Base-by-base conservation (phyloP, 2,888 invertebrate genomes). In the Loripinus fragilis region DNA sequence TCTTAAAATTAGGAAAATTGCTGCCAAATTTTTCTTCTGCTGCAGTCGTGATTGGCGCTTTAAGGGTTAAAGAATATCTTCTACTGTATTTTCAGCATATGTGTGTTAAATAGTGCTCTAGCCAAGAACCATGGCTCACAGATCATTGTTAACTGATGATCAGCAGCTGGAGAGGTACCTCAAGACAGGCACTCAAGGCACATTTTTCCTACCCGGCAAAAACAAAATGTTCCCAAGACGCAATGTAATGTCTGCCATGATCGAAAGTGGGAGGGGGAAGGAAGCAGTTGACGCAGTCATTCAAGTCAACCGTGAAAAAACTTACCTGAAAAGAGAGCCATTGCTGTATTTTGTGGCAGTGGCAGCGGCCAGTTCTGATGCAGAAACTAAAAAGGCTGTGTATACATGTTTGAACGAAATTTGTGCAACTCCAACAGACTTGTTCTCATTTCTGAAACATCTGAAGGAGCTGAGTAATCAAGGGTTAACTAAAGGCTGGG, bases 401-500 rank as follows among this genome's bases (percentile, higher is more conserved):
- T 96, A 95, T 85, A 94, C 94, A 80, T 94, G 94, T 23, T 94
- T 95, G 2, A 87, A 93, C 71, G 94, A 95, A 90, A 94, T 96
- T 48, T 96, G 95, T 89, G 94, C 94, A 81, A 94, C 94, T 68
- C 95, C 96, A 10, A 95, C 95, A 85, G 94, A 96, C 83, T 94
- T 96, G 90, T 95, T 96, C 94, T 93, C 95, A 8, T 96, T 96
- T 87, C 94, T 95, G 73, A 95, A 95, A 90, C 95, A 95, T 89
- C 94, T 95, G 60, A 94, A 95, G 87, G 90, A 94, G 74, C 72
- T 88, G 67, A 78, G 82, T 35, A 85, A 85, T 70, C n/a, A n/a
- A n/a, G n/a, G n/a, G n/a, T 69, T 84, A 12, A 85, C 86, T 0
- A 89, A 87, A 78, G 95, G 95, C 41, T 95, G 95, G 94, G 96